Percentiles rank a stretch among this genome's conserved stretches.
These are phyloP conservation scores for Macrocentrus cingulum DNA, from an alignment of 1,140 invertebrate species.

Conservation along the genomic window DNA sequence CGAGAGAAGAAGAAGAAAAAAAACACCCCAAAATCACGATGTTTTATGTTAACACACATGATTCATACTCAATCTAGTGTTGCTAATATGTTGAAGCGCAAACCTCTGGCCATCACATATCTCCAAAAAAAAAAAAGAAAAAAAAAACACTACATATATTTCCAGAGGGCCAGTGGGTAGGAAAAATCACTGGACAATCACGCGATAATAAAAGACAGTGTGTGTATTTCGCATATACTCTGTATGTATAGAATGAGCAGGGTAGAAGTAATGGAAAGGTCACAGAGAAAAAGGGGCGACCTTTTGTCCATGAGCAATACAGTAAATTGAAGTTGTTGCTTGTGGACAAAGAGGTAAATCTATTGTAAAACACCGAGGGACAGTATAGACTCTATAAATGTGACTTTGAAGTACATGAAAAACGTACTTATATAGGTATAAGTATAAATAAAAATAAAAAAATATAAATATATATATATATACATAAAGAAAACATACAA, in stretches of 20 bases:
- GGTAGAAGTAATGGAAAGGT: slow-evolving; percentile 11
- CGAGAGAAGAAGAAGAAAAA: too few species aligned
- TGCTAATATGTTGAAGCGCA: too few species aligned
- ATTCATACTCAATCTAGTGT: too few species aligned
- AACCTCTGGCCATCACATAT: slow-evolving; percentile 11
- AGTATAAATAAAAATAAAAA: background rate
- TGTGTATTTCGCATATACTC: slow-evolving; percentile 11
- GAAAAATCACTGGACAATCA: slow-evolving; percentile 18
- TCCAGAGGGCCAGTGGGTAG: slow-evolving; percentile 11
- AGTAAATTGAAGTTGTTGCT: slow-evolving; percentile 4
- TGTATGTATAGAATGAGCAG: slow-evolving; percentile 14
- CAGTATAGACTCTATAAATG: background rate
- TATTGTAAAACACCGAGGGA: slow-evolving; percentile 1
- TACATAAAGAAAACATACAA: background rate
- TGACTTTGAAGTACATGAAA: background rate
- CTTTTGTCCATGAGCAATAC: slow-evolving; percentile 8
- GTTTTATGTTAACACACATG: too few species aligned
- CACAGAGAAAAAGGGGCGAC: background rate
- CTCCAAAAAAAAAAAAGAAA: slow-evolving; percentile 4
- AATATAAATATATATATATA: background rate
- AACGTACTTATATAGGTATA: too few species aligned
- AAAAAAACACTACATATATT: too few species aligned
- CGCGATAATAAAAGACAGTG: slow-evolving; percentile 5
- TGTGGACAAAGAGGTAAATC: slow-evolving; percentile 5
- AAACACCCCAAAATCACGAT: too few species aligned